Percentiles rank a stretch among this genome's conserved stretches.
Conservation (phyloP, 2,113 vertebrate species). For the Pygoscelis antarcticus region DNA sequence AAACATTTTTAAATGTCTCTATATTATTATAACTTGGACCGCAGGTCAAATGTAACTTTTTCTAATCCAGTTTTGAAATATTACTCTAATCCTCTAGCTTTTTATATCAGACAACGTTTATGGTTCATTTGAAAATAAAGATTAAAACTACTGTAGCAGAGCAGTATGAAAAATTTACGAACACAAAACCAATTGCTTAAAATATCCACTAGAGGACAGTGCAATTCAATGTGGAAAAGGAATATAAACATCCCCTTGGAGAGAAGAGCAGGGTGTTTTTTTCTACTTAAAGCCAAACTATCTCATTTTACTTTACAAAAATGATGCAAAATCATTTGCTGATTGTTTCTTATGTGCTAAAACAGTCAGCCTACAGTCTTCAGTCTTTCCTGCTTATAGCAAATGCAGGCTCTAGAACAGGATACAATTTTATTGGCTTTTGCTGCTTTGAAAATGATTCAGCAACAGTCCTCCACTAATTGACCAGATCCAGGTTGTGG, state of each 20-base stretch:
- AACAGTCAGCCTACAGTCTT: background rate
- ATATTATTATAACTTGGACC: background rate
- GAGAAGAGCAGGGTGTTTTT: slow-evolving; percentile 40
- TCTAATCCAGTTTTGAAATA: slow-evolving; percentile 2
- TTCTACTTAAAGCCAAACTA: slow-evolving; percentile 33
- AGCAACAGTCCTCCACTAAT: background rate
- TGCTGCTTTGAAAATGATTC: background rate
- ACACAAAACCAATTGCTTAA: slow-evolving; percentile 11
- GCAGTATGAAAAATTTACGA: background rate
- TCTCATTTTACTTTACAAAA: slow-evolving; percentile 13
- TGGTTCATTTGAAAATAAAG: background rate
- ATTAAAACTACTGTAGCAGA: background rate
- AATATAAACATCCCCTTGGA: slow-evolving; percentile 31
- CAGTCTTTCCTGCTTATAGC: background rate
- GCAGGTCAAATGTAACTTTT: background rate
- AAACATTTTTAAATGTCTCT: background rate
- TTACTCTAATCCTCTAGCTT: background rate
- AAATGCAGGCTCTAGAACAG: background rate
- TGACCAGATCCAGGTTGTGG: background rate
- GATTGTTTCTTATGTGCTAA: background rate
- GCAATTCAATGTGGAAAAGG: slow-evolving; percentile 74
- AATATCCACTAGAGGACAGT: slow-evolving; percentile 88
- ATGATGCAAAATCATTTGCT: background rate
- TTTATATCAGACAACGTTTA: background rate
- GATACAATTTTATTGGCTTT: background rate